phyloP scores from a whole-genome alignment of 2,113 vertebrate species.

The Chamaea fasciata region DNA sequence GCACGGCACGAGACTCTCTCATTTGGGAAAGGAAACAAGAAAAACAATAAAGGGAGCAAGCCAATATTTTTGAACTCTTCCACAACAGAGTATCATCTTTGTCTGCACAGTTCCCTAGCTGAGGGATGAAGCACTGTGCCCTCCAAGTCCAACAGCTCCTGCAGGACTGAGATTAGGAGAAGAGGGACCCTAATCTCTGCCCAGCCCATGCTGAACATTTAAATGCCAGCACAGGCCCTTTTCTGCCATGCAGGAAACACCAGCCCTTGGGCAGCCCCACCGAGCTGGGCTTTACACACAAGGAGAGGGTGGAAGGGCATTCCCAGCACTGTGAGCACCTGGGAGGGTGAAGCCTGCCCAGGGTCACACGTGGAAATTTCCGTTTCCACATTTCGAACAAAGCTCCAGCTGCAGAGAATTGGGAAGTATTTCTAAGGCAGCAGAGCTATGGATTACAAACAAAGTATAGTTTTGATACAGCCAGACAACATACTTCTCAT shows the following conservation, averaged over 20 bases:
- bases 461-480: background rate
- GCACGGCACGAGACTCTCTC: background rate
- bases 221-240: rapidly evolving
- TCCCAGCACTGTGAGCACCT: rapidly evolving
- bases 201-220: rapidly evolving
- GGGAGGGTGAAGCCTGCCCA: background rate
- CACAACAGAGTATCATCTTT: rapidly evolving
- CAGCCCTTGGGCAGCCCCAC: background rate
- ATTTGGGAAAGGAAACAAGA: background rate
- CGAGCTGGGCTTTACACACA: rapidly evolving
- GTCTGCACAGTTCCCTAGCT: background rate
- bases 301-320: background rate
- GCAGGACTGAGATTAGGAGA: rapidly evolving
- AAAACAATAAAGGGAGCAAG: background rate
- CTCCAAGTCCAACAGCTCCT: background rate
- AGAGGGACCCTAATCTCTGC: background rate
- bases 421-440: background rate
- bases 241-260: rapidly evolving
- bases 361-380: rapidly evolving
- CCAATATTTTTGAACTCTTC: background rate
- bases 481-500: background rate
- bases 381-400: background rate
- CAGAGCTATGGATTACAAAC: background rate
- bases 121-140: background rate
- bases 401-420: background rate